phyloP scores from a whole-genome alignment of 35 echinoderm and acorn worm genomes.

The Diadema setosum region DNA sequence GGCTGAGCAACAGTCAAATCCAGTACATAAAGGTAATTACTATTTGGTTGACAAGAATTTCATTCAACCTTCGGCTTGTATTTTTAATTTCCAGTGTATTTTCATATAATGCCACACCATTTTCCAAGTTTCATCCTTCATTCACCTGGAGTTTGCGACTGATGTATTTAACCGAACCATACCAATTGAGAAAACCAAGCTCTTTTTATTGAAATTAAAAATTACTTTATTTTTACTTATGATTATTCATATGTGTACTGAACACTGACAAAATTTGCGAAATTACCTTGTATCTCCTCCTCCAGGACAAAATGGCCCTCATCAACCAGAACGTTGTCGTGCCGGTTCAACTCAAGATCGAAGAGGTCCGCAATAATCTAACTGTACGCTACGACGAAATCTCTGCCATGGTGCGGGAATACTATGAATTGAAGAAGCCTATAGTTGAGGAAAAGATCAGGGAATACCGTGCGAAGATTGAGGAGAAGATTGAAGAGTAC shows the following conservation, averaged over 20 bases:
- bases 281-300: neutral
- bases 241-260: too few species aligned
- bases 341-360: neutral
- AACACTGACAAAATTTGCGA: too few species aligned
- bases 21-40: constrained; percentile 28
- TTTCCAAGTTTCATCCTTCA: too few species aligned
- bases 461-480: neutral
- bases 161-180: too few species aligned
- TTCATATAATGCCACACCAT: too few species aligned
- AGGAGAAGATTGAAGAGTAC: neutral
- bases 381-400: neutral
- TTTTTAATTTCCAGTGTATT: too few species aligned
- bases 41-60: too few species aligned
- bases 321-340: neutral
- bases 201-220: too few species aligned
- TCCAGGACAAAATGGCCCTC: neutral
- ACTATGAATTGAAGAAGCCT: constrained; percentile 50
- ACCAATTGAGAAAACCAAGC: too few species aligned
- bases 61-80: too few species aligned
- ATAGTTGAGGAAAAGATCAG: constrained; percentile 40
- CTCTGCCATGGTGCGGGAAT: neutral
- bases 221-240: too few species aligned
- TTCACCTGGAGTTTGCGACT: too few species aligned
- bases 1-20: constrained; percentile 65
- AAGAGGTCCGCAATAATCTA: neutral